Evolutionary conservation across 1,140 invertebrate species (phyloP).

Genomic region (Drosophila takahashii): DNA sequence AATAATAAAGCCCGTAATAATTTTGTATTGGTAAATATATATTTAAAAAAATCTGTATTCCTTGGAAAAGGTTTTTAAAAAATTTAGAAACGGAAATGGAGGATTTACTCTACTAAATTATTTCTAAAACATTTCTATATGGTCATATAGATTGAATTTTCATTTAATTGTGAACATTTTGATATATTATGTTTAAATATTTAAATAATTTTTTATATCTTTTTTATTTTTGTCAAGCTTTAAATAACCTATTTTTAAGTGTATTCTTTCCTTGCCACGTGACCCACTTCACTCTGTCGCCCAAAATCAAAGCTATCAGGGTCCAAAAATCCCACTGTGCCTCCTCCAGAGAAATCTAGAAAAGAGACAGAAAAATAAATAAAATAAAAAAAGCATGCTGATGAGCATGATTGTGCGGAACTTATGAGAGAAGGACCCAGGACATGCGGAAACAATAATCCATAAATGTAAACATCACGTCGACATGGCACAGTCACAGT

Average conservation of each 20-base stretch:
- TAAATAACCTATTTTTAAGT: neutral
- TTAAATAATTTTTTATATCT: too few species aligned
- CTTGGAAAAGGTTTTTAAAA: too few species aligned
- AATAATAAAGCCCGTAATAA: neutral
- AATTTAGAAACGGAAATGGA: too few species aligned
- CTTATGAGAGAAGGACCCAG: conserved; percentile 53
- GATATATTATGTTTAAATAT: too few species aligned
- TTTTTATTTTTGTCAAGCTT: too few species aligned
- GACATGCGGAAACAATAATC: conserved; percentile 79
- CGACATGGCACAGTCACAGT: conserved; percentile 63
- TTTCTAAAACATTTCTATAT: too few species aligned
- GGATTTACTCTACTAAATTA: too few species aligned
- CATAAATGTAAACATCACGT: conserved; percentile 83
- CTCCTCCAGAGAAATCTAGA: neutral
- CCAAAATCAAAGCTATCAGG: conserved; percentile 6
- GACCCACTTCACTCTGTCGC: conserved; percentile 29
- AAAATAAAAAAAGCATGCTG: conserved; percentile 36
- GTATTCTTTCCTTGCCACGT: neutral
- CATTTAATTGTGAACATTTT: too few species aligned
- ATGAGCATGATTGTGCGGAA: conserved; percentile 78
- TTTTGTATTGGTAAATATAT: too few species aligned
- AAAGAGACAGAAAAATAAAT: conserved; percentile 5
- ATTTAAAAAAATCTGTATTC: too few species aligned
- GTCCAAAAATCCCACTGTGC: neutral
- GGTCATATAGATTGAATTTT: too few species aligned